Percentiles rank a stretch among this genome's conserved stretches.
Evolutionary conservation across 2,797 vertebrate species (phyloP).

Genomic region (Dendrocincla tyrannina): DNA sequence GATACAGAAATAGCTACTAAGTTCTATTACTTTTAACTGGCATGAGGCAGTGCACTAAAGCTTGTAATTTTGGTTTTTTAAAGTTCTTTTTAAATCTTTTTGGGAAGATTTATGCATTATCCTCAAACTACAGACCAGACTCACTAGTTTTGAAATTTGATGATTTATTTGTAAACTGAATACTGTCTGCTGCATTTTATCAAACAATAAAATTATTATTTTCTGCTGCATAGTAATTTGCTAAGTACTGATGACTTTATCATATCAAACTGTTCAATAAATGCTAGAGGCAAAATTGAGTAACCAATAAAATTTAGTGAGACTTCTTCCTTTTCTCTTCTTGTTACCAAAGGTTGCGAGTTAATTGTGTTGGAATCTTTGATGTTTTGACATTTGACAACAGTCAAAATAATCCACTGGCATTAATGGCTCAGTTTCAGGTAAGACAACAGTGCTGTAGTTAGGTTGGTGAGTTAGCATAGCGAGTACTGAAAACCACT

Average conservation of each 20-base stretch:
- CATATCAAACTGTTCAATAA: not conserved
- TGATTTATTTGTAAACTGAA: not conserved
- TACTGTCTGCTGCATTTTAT: not conserved
- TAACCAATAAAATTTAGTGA: not conserved
- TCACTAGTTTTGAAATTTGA: not conserved
- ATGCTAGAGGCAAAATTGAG: not conserved
- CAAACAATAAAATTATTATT: not conserved
- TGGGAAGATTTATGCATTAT: not conserved
- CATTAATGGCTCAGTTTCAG: conserved; percentile 96
- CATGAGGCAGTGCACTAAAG: not conserved
- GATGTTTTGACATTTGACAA: conserved; percentile 99
- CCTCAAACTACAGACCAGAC: not conserved
- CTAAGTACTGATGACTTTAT: not conserved
- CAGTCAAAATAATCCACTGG: conserved; percentile 97
- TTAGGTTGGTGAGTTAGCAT: not conserved
- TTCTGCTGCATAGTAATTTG: not conserved
- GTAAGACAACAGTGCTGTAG: conserved; percentile 50
- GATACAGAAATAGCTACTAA: not conserved
- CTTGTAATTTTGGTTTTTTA: not conserved
- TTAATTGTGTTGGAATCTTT: conserved; percentile 96
- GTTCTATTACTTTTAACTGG: not conserved
- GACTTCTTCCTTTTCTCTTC: conserved; percentile 8
- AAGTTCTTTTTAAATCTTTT: not conserved
- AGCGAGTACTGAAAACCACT: not conserved
- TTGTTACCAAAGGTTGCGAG: conserved; percentile 79